Evolutionary conservation across 2,888 invertebrate genomes (phyloP).

Genomic region (Stictocephala bisonia): DNA sequence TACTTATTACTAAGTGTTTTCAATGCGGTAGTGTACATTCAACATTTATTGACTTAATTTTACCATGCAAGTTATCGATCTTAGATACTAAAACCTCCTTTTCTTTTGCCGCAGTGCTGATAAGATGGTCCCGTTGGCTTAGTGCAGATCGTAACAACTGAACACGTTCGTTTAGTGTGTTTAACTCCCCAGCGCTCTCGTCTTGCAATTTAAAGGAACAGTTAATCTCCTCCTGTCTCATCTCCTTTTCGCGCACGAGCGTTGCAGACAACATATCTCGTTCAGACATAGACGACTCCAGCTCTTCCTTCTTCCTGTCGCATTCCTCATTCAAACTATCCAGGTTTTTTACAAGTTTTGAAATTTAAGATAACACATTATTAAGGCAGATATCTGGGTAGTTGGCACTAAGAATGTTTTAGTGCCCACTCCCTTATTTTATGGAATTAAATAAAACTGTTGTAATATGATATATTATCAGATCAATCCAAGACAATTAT

Average conservation of each 20-base stretch:
- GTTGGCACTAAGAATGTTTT: not conserved
- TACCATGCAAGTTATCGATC: not conserved
- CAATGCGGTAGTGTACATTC: not conserved
- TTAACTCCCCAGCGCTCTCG: not conserved
- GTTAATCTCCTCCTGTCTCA: not conserved
- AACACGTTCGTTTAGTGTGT: not conserved
- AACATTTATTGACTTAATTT: too few relatives aligned
- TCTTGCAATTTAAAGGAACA: not conserved
- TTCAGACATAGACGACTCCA: not conserved
- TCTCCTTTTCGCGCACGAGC: not conserved
- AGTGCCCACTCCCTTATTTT: too few relatives aligned
- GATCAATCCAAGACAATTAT: too few relatives aligned
- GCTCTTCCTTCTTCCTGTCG: not conserved
- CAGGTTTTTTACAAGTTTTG: slow-evolving; percentile 2
- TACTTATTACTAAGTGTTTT: not conserved
- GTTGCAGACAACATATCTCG: not conserved
- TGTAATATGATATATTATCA: too few relatives aligned
- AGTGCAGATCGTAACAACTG: not conserved
- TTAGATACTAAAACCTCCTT: slow-evolving; percentile 2
- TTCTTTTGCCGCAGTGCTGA: slow-evolving; percentile 1
- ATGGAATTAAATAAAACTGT: too few relatives aligned
- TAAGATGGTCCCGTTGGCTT: not conserved
- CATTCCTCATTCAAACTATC: not conserved
- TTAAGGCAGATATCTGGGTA: not conserved
- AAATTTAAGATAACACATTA: not conserved